Conservation (phyloP, 1,140 invertebrate species). For the Elymnias hypermnestra region DNA sequence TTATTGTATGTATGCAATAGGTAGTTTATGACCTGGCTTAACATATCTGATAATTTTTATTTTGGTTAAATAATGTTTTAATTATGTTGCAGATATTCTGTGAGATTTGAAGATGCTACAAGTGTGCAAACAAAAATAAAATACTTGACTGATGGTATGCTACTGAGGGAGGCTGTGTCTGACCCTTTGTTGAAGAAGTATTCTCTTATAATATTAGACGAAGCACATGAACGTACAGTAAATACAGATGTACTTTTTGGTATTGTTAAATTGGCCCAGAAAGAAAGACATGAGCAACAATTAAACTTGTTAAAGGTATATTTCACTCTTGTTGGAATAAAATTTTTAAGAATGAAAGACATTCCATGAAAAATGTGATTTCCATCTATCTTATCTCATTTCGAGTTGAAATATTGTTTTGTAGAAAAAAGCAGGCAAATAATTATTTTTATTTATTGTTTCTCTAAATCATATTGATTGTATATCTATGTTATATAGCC, state of each 20-base stretch:
- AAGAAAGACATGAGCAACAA: slow-evolving; percentile 79
- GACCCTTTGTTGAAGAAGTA: slow-evolving; percentile 86
- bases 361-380: background rate
- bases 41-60: too few relatives aligned
- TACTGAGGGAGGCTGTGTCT: slow-evolving; percentile 90
- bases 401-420: too few relatives aligned
- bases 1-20: too few relatives aligned
- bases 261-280: slow-evolving; percentile 90
- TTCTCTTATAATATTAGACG: slow-evolving; percentile 92
- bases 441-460: too few relatives aligned
- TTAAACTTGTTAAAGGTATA: slow-evolving; percentile 80
- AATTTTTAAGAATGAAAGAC: too few relatives aligned
- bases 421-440: too few relatives aligned
- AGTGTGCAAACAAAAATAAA: slow-evolving; percentile 87
- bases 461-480: too few relatives aligned
- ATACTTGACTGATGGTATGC: slow-evolving; percentile 96
- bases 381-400: too few relatives aligned
- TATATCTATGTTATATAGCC: too few relatives aligned
- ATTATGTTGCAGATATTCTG: slow-evolving; percentile 81
- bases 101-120: slow-evolving; percentile 93
- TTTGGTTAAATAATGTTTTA: too few relatives aligned
- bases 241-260: slow-evolving; percentile 96
- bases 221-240: slow-evolving; percentile 96
- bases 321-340: background rate
- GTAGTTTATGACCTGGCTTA: too few relatives aligned